Percentiles rank a stretch among this genome's conserved stretches.
These are phyloP conservation scores for Crambe crambe DNA, from an alignment of 37 sponge, comb jelly and placozoan genomes.

Conservation along the genomic window DNA sequence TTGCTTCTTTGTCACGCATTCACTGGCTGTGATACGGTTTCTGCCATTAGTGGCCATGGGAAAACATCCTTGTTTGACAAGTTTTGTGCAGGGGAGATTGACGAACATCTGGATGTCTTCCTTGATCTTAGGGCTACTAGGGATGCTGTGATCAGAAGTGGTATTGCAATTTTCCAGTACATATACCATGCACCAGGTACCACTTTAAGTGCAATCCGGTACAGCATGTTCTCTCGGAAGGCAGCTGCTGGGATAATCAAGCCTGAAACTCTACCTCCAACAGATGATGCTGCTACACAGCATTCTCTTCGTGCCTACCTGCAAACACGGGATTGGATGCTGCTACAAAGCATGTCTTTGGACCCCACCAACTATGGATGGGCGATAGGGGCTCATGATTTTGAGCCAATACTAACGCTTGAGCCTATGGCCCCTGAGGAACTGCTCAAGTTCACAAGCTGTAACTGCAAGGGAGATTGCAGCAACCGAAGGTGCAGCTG, in stretches of 20 bases:
- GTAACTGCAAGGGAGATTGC: constrained; percentile 4
- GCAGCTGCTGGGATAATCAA: constrained; percentile 1
- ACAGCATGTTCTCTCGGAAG: constrained; percentile 3
- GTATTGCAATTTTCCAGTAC: constrained; percentile 1
- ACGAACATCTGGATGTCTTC: constrained; percentile 1
- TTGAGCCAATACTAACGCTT: not conserved
- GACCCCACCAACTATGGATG: constrained; percentile 7
- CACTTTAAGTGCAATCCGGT: not conserved
- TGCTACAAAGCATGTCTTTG: constrained; percentile 6
- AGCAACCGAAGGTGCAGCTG: not conserved
- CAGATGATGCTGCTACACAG: constrained; percentile 5
- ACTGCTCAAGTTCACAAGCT: not conserved
- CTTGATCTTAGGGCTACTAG: not conserved
- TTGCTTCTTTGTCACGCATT: not conserved
- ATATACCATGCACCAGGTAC: constrained; percentile 10
- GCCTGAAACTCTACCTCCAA: not conserved
- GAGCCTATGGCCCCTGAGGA: not conserved
- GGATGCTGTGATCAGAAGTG: not conserved
- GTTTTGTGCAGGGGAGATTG: constrained; percentile 13
- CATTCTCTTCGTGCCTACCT: constrained; percentile 2
- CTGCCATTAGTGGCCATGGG: not conserved
- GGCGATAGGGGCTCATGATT: not conserved
- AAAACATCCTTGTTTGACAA: not conserved
- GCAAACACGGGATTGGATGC: not conserved
- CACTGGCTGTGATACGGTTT: constrained; percentile 1